Evolutionary conservation across 2,113 vertebrate species (phyloP), one percentile per base, ranked within the genome.

Genomic region (Perognathus longimembris): DNA sequence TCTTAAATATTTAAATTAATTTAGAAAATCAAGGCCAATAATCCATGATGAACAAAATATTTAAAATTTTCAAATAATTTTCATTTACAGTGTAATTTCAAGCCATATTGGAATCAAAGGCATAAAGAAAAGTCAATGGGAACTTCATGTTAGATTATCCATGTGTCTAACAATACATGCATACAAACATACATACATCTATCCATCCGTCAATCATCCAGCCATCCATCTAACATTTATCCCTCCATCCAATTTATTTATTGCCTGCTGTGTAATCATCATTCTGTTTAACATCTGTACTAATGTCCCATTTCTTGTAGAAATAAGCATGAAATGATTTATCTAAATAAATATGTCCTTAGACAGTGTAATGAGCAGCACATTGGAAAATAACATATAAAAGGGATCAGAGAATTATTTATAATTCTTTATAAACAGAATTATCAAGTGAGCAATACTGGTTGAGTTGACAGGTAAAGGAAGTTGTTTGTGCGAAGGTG

Each of bases 1-100:
- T 61, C 17, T 38, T 54, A 54, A 82, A n/a, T 66, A 57, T 70
- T 83, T 54, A 54, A 18, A 17, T 54, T 54, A 54, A 54, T 54
- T n/a, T 24, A 14, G 32, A 93, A 85, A 64, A 79, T 63, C 4
- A 88, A 77, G 66, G 24, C 75, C 40, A 34, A 14, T 64, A 42
- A 90, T 77, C 32, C 24, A 85, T 61, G 70, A 30, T 70, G 28
- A 89, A 42, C 42, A 76, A 86, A 92, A 57, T 30, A 34, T 84
- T 57, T 76, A 38, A 76, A 18, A n/a, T 26, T 61, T 54, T 79
- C 34, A 85, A 83, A 40, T 86, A 89, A 86, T 71, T 22, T 38
- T 66, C 20, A 40, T 1, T 79, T 50, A 59, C 4, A 50, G 42
- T 59, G 11, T 30, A 21, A n/a, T 82, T 64, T 3, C 40, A 5